Base-by-base conservation (phyloP, 2,797 vertebrate genomes). In the Acomys russatus region DNA sequence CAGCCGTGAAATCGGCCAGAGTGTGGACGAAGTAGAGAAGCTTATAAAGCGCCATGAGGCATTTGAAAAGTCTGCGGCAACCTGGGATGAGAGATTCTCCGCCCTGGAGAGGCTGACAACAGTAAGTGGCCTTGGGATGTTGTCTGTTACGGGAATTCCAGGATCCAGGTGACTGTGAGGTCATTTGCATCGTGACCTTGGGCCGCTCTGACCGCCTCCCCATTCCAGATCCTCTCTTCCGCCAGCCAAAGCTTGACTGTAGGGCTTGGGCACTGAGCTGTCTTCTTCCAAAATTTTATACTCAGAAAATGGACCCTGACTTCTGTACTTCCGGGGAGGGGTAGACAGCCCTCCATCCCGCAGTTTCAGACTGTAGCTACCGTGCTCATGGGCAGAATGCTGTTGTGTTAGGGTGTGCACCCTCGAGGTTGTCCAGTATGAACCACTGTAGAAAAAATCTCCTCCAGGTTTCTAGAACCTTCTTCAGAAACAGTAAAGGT, bases 41-140 rank as follows among this genome's bases (percentile, higher is more conserved):
- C 98, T 99, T 91, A 99, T 99, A 98, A 99, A 99, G 97, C 98
- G 99, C 30, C 99, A 99, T 0, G 99, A 99, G 97, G 99, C 99
- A 0, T 99, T 99, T 78, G 99, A 99, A 97, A 99, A 99, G 98
- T 99, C 99, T 0, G 99, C 99, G 8, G 99, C 99, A 8, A 99
- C 99, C 84, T 99, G 99, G 99, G 99, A 99, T 10, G 99, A 99
- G 96, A 98, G 99, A 38, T 99, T 99, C 98, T 99, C 99, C 0
- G 99, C 99, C 0, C 98, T 99, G 98, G 99, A 99, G 98, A 98
- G 99, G 96, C 98, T 99, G 98, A 99, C 99, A 3, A 99, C 99
- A 96, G 99, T 99, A 94, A 98, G 99, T 92, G 56, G 15, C 61
- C 0, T 51, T 4, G 1, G 5, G 1, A 3, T 54, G 85, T 12